Conservation (phyloP, 2,888 invertebrate species). For the Anorthoa munda region DNA sequence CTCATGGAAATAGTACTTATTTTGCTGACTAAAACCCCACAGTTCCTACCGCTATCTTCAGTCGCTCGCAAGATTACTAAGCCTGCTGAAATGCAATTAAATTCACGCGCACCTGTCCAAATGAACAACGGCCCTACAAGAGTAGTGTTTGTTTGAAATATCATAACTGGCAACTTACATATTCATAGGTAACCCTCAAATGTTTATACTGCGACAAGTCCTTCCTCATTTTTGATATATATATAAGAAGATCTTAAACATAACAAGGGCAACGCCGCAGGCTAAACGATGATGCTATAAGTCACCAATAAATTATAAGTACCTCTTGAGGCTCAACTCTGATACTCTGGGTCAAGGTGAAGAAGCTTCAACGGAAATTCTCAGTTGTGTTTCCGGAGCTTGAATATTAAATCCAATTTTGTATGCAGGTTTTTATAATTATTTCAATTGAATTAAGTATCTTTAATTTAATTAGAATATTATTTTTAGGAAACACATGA, state of each 20-base stretch:
- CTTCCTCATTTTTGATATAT: constrained; percentile 11
- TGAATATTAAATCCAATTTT: neutral
- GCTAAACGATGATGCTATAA: constrained; percentile 32
- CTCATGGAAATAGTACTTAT: too few species aligned
- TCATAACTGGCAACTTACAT: neutral
- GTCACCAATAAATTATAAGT: constrained; percentile 17
- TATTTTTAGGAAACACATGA: neutral
- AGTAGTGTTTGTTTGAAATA: neutral
- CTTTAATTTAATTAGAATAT: neutral
- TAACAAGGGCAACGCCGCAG: constrained; percentile 41
- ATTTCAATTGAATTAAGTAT: neutral
- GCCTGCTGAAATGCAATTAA: too few species aligned
- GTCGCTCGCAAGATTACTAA: too few species aligned
- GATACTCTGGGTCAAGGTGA: constrained; percentile 51
- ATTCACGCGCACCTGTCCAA: too few species aligned
- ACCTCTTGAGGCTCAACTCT: constrained; percentile 35
- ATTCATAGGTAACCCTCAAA: neutral
- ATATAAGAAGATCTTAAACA: constrained; percentile 13
- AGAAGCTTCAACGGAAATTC: constrained; percentile 13
- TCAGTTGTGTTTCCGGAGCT: constrained; percentile 41
- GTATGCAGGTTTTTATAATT: neutral
- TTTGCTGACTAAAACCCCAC: too few species aligned
- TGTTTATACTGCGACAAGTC: constrained; percentile 4
- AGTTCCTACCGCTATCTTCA: too few species aligned
- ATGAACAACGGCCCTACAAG: neutral